Evolutionary conservation across 2,797 vertebrate genomes (phyloP), one percentile per base, ranked within the genome.

Genomic region (Anabacerthia variegaticeps): DNA sequence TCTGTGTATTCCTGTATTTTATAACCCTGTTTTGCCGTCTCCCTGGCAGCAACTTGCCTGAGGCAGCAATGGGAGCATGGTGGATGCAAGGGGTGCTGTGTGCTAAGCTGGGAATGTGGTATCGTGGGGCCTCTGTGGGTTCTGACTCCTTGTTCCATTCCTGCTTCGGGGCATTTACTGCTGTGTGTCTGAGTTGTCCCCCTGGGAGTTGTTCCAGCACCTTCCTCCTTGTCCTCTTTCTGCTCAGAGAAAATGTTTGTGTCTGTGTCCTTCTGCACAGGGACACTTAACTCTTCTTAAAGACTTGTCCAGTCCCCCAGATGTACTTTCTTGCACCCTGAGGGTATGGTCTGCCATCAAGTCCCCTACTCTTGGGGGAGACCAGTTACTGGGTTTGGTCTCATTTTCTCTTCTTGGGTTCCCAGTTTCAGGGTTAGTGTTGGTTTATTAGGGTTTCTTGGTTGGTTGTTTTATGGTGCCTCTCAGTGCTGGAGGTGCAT

Each of bases 11-110:
- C 7, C 75, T 90, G 73, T 34, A 3, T 85, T 81, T 28, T 16
- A 6, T 34, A 20, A 4, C 27, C 26, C 17, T 19, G 30, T 46
- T 62, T 34, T 16, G 3, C 9, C 0, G 0, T 44, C 48, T 77
- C 36, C 26, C 51, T 15, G 52, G 12, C 7, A 17, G 81, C 52
- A 41, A 6, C 34, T 21, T 0, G 5, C 28, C 59, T n/a, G 49
- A 55, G 69, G 59, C 48, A 14, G 55, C 4, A 41, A 9, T 48
- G 62, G 13, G 39, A 36, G 28, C 0, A 0, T 24, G 24, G 15
- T 32, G 74, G 59, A 3, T 10, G 51, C 16, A 9, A 14, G 69
- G 41, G 8, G 1, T 4, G 2, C 54, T 2, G 48, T 3, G 1
- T 34, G 22, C 44, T 12, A 24, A 16, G 77, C 55, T 34, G 55